Evolutionary conservation across 2,797 vertebrate genomes (phyloP).

Genomic region (Eulemur albifrons): DNA sequence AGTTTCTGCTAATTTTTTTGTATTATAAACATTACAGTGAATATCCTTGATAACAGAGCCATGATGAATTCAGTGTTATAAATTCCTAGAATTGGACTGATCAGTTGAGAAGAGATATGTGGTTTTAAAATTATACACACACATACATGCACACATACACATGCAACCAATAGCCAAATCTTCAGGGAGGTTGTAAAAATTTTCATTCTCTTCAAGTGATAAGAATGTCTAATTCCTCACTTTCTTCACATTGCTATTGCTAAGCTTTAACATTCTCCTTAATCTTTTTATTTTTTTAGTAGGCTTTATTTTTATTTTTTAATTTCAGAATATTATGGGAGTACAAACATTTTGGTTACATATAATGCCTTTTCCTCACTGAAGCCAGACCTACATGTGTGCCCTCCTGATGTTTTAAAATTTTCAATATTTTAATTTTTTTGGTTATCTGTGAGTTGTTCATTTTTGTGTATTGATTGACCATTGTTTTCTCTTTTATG

Average conservation of each 20-base stretch:
- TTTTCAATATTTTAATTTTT: not conserved
- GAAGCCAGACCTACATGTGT: too few species aligned
- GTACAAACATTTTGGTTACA: too few species aligned
- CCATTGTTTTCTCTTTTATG: not conserved
- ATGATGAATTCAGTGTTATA: not conserved
- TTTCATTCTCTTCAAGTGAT: not conserved
- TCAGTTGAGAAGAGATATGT: not conserved
- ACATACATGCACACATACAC: not conserved
- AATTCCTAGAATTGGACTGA: not conserved
- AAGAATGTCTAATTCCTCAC: not conserved
- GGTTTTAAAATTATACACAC: not conserved
- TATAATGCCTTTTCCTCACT: too few species aligned
- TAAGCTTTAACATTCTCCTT: not conserved
- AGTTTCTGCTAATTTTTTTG: not conserved
- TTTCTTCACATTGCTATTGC: not conserved
- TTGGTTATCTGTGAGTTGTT: not conserved
- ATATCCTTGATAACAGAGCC: not conserved
- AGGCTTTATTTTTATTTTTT: too few species aligned
- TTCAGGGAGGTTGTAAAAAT: not conserved
- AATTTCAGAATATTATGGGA: too few species aligned
- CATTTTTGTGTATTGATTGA: not conserved
- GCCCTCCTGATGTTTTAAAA: not conserved
- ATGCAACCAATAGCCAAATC: not conserved
- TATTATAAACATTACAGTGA: not conserved
- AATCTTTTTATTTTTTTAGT: not conserved